These are phyloP conservation scores for Atractosteus spatula DNA, from an alignment of 2,113 vertebrate species.

Conservation along the genomic window DNA sequence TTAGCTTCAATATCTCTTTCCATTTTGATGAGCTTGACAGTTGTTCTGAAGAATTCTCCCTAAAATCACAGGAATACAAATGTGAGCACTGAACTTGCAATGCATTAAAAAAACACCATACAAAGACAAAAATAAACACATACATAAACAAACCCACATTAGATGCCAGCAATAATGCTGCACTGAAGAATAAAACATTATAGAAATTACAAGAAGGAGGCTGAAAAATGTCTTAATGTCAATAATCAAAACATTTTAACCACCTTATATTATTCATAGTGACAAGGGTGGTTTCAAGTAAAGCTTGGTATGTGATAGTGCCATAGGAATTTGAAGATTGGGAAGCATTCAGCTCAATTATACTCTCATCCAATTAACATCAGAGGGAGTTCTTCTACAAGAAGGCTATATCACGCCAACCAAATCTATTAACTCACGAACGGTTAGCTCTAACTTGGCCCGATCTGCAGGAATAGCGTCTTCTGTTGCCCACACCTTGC, in stretches of 20 bases:
- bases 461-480: background rate
- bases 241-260: conserved; percentile 62
- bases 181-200: conserved; percentile 31
- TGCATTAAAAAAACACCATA: conserved; percentile 30
- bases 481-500: background rate
- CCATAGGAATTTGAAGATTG: conserved; percentile 42
- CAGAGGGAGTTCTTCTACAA: conserved; percentile 32
- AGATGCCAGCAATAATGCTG: conserved; percentile 32
- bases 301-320: conserved; percentile 41
- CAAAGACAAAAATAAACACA: conserved; percentile 65
- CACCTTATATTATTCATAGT: conserved; percentile 50
- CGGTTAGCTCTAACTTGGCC: background rate
- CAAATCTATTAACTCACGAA: conserved; percentile 10
- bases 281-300: conserved; percentile 45
- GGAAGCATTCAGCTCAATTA: conserved; percentile 59
- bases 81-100: conserved; percentile 54
- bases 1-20: conserved; percentile 58
- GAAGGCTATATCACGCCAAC: conserved; percentile 37
- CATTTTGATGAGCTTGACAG: conserved; percentile 69
- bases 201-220: conserved; percentile 51
- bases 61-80: conserved; percentile 59
- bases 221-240: conserved; percentile 61
- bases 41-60: conserved; percentile 61
- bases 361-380: conserved; percentile 51
- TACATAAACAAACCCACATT: conserved; percentile 70